Evolutionary conservation across 2,113 vertebrate genomes (phyloP).

Genomic region (Prietella phreatophila): DNA sequence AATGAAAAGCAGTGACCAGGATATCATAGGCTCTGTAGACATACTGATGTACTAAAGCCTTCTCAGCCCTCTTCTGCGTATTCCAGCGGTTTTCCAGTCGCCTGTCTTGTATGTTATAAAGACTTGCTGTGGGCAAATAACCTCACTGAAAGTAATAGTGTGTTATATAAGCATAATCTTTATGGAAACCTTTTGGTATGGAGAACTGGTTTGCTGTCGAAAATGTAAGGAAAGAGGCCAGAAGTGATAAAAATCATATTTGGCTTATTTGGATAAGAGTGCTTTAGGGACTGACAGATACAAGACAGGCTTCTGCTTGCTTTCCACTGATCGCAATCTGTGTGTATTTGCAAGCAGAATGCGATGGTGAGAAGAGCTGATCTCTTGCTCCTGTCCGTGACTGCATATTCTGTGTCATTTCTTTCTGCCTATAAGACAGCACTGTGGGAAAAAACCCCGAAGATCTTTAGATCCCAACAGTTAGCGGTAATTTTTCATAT

Average conservation of each 20-base stretch:
- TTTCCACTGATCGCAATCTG: constrained; percentile 31
- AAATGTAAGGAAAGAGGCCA: not conserved
- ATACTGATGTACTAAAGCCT: not conserved
- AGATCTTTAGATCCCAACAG: not conserved
- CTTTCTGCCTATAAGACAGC: not conserved
- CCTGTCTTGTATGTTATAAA: not conserved
- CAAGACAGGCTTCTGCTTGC: constrained; percentile 37
- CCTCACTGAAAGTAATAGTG: not conserved
- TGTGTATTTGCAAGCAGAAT: not conserved
- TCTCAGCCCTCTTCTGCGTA: not conserved
- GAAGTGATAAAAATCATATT: constrained; percentile 3
- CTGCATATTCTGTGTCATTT: not conserved
- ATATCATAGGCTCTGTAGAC: constrained; percentile 4
- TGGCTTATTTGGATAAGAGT: not conserved
- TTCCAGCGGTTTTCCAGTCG: not conserved
- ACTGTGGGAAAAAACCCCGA: not conserved
- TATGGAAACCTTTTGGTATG: not conserved
- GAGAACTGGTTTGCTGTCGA: not conserved
- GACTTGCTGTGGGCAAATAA: not conserved
- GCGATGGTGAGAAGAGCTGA: not conserved
- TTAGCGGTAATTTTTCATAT: not conserved
- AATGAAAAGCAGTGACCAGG: not conserved
- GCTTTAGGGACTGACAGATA: constrained; percentile 10
- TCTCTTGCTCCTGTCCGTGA: not conserved
- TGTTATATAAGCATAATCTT: not conserved